These are phyloP conservation scores for Heteractis magnifica DNA, from an alignment of 92 coral and sea anemone species.

Conservation along the genomic window DNA sequence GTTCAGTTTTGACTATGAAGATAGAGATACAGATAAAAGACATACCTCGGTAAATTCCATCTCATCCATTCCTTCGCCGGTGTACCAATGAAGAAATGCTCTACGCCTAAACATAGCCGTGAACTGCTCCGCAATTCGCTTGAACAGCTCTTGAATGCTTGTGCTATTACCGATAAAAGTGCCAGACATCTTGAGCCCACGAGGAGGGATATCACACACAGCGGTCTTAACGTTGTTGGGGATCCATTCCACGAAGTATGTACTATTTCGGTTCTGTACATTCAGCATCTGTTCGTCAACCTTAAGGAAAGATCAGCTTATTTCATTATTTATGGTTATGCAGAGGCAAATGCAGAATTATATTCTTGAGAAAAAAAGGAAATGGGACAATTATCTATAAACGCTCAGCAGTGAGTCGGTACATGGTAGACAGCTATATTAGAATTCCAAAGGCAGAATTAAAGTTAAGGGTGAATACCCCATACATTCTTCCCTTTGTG, in stretches of 20 bases:
- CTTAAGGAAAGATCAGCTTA: neutral
- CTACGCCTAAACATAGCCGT: constrained; percentile 94
- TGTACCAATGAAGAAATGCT: constrained; percentile 96
- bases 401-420: neutral
- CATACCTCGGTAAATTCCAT: constrained; percentile 94
- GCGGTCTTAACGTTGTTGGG: constrained; percentile 99
- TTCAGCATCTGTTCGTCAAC: constrained; percentile 29
- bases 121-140: constrained; percentile 88
- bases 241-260: constrained; percentile 95
- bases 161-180: constrained; percentile 90
- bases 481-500: neutral
- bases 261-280: constrained; percentile 65
- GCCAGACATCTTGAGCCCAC: constrained; percentile 93
- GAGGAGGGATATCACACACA: constrained; percentile 95
- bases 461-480: no score
- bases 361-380: neutral
- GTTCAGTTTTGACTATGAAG: neutral
- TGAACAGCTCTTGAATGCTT: constrained; percentile 84
- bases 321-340: neutral
- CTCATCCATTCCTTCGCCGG: constrained; percentile 96
- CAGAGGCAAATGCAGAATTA: neutral
- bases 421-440: neutral
- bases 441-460: no score
- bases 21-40: neutral
- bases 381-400: neutral